These are phyloP conservation scores for Aethes cnicana DNA, from an alignment of 2,888 invertebrate genomes.

Conservation along the genomic window DNA sequence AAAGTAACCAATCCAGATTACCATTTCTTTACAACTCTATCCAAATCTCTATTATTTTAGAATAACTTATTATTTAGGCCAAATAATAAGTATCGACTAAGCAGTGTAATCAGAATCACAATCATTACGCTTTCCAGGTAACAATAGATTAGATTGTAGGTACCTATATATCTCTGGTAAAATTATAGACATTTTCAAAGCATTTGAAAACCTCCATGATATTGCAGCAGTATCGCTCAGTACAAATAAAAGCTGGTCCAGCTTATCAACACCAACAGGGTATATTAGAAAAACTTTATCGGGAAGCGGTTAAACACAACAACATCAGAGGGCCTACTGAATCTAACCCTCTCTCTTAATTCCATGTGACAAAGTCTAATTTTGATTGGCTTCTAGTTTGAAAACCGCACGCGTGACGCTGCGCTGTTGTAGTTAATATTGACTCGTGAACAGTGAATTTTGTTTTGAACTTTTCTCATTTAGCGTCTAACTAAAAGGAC, in stretches of 20 bases:
- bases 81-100: too few relatives aligned
- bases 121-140: too few relatives aligned
- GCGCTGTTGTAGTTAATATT: conserved; percentile 73
- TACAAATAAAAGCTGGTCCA: conserved; percentile 26
- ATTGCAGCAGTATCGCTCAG: background rate
- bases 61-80: too few relatives aligned
- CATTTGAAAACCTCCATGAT: conserved; percentile 4
- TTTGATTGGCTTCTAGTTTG: conserved; percentile 22
- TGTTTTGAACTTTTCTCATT: conserved; percentile 80
- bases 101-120: too few relatives aligned
- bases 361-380: conserved; percentile 29
- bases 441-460: conserved; percentile 75
- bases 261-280: conserved; percentile 37
- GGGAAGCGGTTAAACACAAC: conserved; percentile 48
- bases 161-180: too few relatives aligned
- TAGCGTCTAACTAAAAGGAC: conserved; percentile 58
- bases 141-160: too few relatives aligned
- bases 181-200: too few relatives aligned
- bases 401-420: conserved; percentile 40
- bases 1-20: too few relatives aligned
- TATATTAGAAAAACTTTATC: conserved; percentile 77
- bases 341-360: conserved; percentile 16
- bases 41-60: too few relatives aligned
- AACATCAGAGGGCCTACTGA: conserved; percentile 7
- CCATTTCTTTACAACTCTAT: too few relatives aligned